phyloP scores from a whole-genome alignment of 1,140 invertebrate genomes.

The Temnothorax longispinosus region DNA sequence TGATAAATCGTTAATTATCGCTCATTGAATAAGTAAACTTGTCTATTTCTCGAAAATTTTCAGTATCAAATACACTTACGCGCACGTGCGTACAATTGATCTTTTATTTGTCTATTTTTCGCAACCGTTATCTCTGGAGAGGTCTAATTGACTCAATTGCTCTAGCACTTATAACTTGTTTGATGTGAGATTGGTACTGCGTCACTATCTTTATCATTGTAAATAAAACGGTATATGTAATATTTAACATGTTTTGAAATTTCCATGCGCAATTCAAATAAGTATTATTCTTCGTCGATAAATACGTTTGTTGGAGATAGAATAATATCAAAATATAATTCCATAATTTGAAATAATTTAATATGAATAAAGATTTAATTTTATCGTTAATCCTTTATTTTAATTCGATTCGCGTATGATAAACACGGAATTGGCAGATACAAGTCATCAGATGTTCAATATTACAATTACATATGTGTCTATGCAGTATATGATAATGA shows the following conservation, averaged over 20 bases:
- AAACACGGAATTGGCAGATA: background rate
- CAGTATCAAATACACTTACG: background rate
- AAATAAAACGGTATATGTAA: constrained; percentile 16
- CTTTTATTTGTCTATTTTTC: constrained; percentile 14
- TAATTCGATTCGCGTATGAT: background rate
- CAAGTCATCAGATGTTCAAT: background rate
- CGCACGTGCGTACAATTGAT: no score
- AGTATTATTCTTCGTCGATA: background rate
- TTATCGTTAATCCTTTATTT: background rate
- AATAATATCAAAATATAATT: constrained; percentile 20
- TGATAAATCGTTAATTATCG: background rate
- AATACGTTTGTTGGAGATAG: background rate
- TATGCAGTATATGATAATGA: background rate
- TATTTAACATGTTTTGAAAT: background rate
- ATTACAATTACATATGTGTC: background rate
- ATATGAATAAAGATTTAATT: background rate
- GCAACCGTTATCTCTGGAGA: background rate
- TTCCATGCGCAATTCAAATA: background rate
- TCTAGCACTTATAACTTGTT: constrained; percentile 20
- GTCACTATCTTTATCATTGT: background rate
- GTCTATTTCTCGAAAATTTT: background rate
- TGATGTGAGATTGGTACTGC: background rate
- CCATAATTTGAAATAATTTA: constrained; percentile 8
- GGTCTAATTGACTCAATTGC: constrained; percentile 29
- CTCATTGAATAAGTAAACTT: background rate